phyloP scores from a whole-genome alignment of 2,888 invertebrate genomes.

The Malacosoma neustria region DNA sequence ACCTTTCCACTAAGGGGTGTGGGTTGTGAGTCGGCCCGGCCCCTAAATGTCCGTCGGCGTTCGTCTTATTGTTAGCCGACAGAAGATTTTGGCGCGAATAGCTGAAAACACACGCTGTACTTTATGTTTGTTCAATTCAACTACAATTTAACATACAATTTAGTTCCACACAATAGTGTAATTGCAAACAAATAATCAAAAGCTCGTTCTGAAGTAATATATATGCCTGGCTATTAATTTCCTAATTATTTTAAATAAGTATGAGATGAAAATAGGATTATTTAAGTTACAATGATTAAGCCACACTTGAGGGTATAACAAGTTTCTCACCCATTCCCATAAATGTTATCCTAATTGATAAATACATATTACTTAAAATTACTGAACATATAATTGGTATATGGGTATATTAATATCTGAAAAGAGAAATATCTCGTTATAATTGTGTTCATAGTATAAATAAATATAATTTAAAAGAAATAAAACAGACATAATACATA shows the following conservation, averaged over 20 bases:
- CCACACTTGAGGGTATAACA: conserved; percentile 9
- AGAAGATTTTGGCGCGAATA: conserved; percentile 92
- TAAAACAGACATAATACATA: no score
- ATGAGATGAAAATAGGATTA: no score
- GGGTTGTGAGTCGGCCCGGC: conserved; percentile 43
- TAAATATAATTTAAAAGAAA: background rate
- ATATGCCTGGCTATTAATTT: no score
- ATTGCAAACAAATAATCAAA: background rate
- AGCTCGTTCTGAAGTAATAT: background rate
- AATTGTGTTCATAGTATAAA: conserved; percentile 12
- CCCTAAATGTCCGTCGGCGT: conserved; percentile 74
- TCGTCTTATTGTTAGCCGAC: conserved; percentile 83
- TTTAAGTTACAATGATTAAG: background rate
- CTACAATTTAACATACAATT: background rate
- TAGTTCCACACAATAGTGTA: conserved; percentile 10
- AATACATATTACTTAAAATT: conserved; percentile 17
- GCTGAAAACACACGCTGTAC: conserved; percentile 57
- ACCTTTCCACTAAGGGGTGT: conserved; percentile 69
- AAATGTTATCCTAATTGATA: conserved; percentile 10
- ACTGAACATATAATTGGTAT: conserved; percentile 17
- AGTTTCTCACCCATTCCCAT: conserved; percentile 18
- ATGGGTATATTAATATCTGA: conserved; percentile 51
- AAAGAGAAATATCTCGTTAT: conserved; percentile 37
- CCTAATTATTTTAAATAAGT: no score
- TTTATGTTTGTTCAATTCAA: background rate